Evolutionary conservation across 2,888 invertebrate species (phyloP).

Genomic region (Mythimna albipuncta): DNA sequence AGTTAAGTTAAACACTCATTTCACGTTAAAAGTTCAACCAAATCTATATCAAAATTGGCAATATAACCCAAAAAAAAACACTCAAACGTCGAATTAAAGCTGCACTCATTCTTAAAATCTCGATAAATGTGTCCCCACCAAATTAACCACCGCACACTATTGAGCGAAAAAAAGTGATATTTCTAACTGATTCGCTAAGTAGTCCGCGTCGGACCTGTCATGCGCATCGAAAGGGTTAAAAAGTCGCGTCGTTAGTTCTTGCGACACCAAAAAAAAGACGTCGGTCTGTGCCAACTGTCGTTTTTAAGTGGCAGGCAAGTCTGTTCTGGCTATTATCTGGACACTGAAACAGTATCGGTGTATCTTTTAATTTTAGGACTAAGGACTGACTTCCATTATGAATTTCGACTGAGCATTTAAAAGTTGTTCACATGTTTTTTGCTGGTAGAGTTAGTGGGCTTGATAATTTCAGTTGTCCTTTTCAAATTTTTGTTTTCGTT

Average conservation of each 20-base stretch:
- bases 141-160: constrained; percentile 59
- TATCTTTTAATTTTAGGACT: constrained; percentile 55
- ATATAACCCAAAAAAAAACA: not conserved
- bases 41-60: not conserved
- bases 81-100: constrained; percentile 7
- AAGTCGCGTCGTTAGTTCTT: constrained; percentile 63
- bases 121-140: constrained; percentile 34
- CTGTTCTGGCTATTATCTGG: constrained; percentile 61
- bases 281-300: constrained; percentile 62
- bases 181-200: constrained; percentile 68
- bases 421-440: constrained; percentile 31
- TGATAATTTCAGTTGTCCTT: not conserved
- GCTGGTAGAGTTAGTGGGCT: not conserved
- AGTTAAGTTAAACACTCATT: too few relatives aligned
- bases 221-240: constrained; percentile 69
- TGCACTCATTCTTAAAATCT: constrained; percentile 32
- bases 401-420: constrained; percentile 42
- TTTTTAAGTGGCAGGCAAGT: constrained; percentile 66
- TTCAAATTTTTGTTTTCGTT: not conserved
- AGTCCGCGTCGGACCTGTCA: constrained; percentile 76
- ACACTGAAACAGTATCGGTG: constrained; percentile 51
- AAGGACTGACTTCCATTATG: constrained; percentile 36
- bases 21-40: too few relatives aligned
- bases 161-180: constrained; percentile 55
- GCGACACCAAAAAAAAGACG: constrained; percentile 54